phyloP scores from a whole-genome alignment of 2,113 vertebrate species.

The Reinhardtius hippoglossoides region DNA sequence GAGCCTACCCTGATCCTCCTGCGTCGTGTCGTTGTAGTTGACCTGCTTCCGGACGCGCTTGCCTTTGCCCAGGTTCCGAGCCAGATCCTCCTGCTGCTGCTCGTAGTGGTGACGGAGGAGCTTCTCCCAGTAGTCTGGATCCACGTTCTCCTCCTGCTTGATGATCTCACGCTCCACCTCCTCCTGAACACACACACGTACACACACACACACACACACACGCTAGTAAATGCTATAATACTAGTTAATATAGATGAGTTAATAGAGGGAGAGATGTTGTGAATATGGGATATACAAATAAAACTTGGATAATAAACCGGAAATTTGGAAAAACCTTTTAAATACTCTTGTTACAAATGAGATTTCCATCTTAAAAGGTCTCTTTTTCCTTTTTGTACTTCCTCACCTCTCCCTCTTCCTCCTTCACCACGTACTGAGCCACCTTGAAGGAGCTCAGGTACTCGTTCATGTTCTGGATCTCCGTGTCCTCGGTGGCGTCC shows the following conservation, averaged over 20 bases:
- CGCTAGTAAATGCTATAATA: neutral
- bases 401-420: conserved; percentile 97
- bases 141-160: conserved; percentile 98
- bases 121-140: conserved; percentile 99
- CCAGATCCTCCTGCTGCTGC: conserved; percentile 98
- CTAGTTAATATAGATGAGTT: no score
- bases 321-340: no score
- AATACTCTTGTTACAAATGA: neutral
- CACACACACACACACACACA: neutral
- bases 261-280: no score
- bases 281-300: no score
- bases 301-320: no score
- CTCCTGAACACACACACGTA: conserved; percentile 82
- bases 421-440: conserved; percentile 98
- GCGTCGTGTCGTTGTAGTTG: conserved; percentile 98
- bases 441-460: conserved; percentile 99
- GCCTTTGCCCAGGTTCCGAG: conserved; percentile 95
- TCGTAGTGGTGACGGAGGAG: conserved; percentile 96
- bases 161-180: conserved; percentile 98
- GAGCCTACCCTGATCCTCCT: conserved; percentile 95
- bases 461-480: conserved; percentile 99
- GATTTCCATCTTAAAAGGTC: neutral
- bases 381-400: no score
- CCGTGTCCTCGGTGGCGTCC: conserved; percentile 93
- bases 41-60: conserved; percentile 98